phyloP scores from a whole-genome alignment of 2,113 vertebrate genomes.

The Brienomyrus brachyistius region DNA sequence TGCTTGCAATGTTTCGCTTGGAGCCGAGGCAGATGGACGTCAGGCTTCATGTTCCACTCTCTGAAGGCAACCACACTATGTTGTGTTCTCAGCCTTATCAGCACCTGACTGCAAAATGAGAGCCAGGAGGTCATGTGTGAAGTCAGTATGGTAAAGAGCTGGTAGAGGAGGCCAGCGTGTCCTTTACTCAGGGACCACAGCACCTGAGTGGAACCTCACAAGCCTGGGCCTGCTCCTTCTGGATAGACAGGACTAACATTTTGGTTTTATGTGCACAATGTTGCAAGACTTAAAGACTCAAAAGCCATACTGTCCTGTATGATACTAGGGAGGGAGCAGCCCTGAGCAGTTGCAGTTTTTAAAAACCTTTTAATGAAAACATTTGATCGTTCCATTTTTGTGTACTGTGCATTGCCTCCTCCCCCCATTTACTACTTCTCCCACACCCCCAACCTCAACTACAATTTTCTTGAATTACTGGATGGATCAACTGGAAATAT shows the following conservation, averaged over 20 bases:
- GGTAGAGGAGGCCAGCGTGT: not conserved
- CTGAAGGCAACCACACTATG: not conserved
- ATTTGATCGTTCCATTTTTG: not conserved
- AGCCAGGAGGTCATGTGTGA: not conserved
- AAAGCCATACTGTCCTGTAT: not conserved
- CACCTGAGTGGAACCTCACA: not conserved
- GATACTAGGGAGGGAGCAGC: not conserved
- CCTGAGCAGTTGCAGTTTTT: not conserved
- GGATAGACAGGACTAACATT: not conserved
- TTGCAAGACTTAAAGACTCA: not conserved
- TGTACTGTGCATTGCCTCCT: not conserved
- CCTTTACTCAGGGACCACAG: not conserved
- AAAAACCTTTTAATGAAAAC: not conserved
- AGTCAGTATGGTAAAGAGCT: not conserved
- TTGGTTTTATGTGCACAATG: not conserved
- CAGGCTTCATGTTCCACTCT: not conserved
- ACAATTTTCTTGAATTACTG: not conserved
- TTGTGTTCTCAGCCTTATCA: not conserved
- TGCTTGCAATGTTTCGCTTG: not conserved
- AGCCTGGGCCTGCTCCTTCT: not conserved
- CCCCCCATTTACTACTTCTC: not conserved
- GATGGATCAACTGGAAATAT: not conserved
- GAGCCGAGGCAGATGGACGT: not conserved
- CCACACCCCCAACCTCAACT: not conserved
- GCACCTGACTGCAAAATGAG: not conserved